Conservation (phyloP, 2,113 vertebrate species). For the Mixornis gularis region DNA sequence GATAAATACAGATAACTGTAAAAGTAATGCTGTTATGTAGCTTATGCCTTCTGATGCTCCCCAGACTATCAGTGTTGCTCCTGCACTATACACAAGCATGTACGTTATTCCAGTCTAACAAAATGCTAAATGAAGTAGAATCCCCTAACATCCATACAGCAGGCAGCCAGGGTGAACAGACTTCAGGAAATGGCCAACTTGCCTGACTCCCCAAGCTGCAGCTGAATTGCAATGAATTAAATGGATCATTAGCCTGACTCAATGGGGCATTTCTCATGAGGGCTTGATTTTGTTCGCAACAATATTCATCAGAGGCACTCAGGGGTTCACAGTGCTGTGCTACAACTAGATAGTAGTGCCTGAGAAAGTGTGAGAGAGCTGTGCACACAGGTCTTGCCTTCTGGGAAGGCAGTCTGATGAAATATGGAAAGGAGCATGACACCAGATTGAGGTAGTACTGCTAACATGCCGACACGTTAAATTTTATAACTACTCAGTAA, state of each 20-base stretch:
- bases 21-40: not conserved
- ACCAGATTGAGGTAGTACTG: not conserved
- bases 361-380: not conserved
- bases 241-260: not conserved
- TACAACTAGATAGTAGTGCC: not conserved
- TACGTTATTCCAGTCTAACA: not conserved
- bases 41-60: not conserved
- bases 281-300: not conserved
- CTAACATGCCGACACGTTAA: not conserved
- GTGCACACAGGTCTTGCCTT: not conserved
- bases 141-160: not conserved
- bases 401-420: not conserved
- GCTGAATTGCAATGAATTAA: constrained; percentile 9
- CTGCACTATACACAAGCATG: not conserved
- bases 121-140: not conserved
- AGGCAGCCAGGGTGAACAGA: not conserved
- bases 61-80: not conserved
- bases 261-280: not conserved
- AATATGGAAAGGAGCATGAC: not conserved
- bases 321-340: not conserved
- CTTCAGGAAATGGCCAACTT: not conserved
- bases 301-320: not conserved
- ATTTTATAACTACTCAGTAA: not conserved
- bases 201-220: not conserved
- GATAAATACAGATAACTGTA: not conserved